phyloP scores from a whole-genome alignment of 2,888 invertebrate genomes.

The Cheilosia grossa region DNA sequence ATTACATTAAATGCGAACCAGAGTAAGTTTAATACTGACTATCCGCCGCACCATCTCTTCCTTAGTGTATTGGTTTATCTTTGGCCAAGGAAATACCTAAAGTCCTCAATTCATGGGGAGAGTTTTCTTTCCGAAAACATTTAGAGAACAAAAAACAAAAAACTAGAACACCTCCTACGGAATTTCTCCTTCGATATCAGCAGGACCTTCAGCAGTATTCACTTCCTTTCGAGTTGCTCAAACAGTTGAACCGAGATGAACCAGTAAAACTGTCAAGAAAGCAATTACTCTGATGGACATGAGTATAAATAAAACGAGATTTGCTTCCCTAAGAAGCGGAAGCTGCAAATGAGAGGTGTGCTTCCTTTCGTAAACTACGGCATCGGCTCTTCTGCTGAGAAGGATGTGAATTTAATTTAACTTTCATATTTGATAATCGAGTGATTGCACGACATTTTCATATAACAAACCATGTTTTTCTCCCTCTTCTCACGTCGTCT shows the following conservation, averaged over 20 bases:
- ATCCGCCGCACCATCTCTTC: background rate
- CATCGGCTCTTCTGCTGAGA: background rate
- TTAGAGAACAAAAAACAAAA: background rate
- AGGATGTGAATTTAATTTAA: slow-evolving; percentile 52
- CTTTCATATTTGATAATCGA: slow-evolving; percentile 32
- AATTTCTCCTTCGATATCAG: slow-evolving; percentile 10
- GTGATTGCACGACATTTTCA: slow-evolving; percentile 30
- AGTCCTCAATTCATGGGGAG: slow-evolving; percentile 18
- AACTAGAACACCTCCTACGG: slow-evolving; percentile 4
- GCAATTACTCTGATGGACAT: slow-evolving; percentile 61
- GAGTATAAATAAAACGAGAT: slow-evolving; percentile 9
- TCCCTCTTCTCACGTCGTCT: background rate
- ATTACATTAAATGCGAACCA: slow-evolving; percentile 93
- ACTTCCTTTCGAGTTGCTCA: slow-evolving; percentile 15
- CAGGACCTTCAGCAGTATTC: background rate
- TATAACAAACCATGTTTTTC: slow-evolving; percentile 24
- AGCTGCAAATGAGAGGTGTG: slow-evolving; percentile 37
- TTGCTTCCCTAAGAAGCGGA: slow-evolving; percentile 9
- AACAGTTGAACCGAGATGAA: background rate
- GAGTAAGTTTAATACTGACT: slow-evolving; percentile 86
- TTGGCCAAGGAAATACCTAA: slow-evolving; percentile 19
- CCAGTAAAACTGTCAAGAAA: slow-evolving; percentile 49
- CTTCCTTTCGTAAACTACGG: background rate
- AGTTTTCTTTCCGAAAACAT: slow-evolving; percentile 7
- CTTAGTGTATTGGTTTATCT: slow-evolving; percentile 19